phyloP scores from a whole-genome alignment of 2,888 invertebrate genomes.

The Drosophila anomalata region DNA sequence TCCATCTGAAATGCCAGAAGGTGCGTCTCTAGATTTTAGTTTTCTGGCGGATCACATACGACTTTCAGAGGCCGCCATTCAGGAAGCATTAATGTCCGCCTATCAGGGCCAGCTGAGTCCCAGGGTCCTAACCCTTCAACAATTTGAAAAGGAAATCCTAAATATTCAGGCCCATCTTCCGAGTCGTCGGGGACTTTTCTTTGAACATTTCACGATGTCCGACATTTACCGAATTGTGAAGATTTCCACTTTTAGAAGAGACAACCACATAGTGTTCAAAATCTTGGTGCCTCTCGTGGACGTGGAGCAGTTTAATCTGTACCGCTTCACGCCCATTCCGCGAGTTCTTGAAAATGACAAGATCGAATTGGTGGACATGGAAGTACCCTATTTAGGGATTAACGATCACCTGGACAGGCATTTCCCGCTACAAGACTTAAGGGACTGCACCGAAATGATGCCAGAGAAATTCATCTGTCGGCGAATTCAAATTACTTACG shows the following conservation, averaged over 20 bases:
- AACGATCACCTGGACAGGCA: constrained; percentile 22
- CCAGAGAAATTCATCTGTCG: constrained; percentile 11
- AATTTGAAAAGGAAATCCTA: constrained; percentile 4
- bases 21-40: not conserved
- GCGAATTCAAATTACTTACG: constrained; percentile 10
- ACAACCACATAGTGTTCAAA: constrained; percentile 8
- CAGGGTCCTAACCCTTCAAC: constrained; percentile 9
- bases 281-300: constrained; percentile 20
- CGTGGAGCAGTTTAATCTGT: constrained; percentile 15
- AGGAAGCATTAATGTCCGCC: constrained; percentile 13
- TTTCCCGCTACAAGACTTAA: constrained; percentile 10
- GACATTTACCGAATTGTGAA: constrained; percentile 11
- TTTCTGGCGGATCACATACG: not conserved
- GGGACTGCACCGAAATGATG: constrained; percentile 15
- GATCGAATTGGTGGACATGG: constrained; percentile 17
- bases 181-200: constrained; percentile 1
- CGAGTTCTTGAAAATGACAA: constrained; percentile 4
- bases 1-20: no score
- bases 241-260: not conserved
- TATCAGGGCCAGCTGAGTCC: not conserved
- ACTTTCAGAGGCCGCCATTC: not conserved
- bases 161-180: constrained; percentile 11
- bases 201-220: not conserved
- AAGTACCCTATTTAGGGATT: constrained; percentile 17
- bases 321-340: constrained; percentile 28